Conservation (phyloP, 1,140 invertebrate species). For the Venturia canescens region DNA sequence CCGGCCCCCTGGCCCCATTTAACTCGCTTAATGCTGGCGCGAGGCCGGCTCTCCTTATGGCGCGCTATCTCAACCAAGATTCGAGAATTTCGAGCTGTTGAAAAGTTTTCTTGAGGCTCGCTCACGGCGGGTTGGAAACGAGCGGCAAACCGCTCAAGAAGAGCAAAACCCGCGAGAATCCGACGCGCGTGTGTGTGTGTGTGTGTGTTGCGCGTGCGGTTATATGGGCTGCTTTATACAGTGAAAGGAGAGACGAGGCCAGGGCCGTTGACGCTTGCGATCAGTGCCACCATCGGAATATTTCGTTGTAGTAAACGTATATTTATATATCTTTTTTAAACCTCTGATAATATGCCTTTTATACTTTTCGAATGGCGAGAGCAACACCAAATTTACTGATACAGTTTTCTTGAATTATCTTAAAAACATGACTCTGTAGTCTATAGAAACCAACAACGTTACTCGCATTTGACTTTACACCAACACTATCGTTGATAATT, state of each 20-base stretch:
- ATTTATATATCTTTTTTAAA: not conserved
- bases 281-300: conserved; percentile 31
- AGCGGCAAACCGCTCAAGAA: conserved; percentile 20
- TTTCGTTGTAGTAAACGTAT: not conserved
- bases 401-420: too few relatives aligned
- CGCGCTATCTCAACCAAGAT: conserved; percentile 2
- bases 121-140: not conserved
- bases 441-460: too few relatives aligned
- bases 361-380: not conserved
- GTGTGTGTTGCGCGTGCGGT: not conserved
- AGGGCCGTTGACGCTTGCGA: conserved; percentile 43
- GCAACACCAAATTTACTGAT: too few relatives aligned
- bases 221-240: not conserved
- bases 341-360: not conserved
- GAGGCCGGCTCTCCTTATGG: not conserved
- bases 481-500: too few relatives aligned
- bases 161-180: conserved; percentile 36
- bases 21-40: not conserved
- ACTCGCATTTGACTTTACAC: too few relatives aligned
- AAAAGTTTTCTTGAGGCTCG: conserved; percentile 12
- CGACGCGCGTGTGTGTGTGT: not conserved
- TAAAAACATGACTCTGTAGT: too few relatives aligned
- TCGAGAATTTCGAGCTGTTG: conserved; percentile 32
- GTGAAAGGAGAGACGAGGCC: conserved; percentile 44
- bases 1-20: not conserved